phyloP scores from a whole-genome alignment of 2,888 invertebrate species.

The Parapristionchus giblindavisi region DNA sequence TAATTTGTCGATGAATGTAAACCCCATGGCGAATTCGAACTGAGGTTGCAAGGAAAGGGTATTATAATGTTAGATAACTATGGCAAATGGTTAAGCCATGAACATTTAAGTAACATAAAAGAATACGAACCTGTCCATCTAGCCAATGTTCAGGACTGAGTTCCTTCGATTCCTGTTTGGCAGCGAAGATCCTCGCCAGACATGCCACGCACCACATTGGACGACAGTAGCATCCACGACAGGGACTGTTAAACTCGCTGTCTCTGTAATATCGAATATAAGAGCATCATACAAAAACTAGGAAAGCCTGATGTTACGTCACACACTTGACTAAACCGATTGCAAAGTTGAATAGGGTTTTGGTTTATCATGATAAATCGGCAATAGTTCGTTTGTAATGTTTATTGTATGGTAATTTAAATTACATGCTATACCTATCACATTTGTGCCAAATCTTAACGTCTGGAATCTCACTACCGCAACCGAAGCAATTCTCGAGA shows the following conservation, averaged over 20 bases:
- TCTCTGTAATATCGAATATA: not conserved
- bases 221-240: conserved; percentile 71
- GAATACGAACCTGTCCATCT: conserved; percentile 55
- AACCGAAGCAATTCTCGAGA: conserved; percentile 46
- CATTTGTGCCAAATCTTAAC: conserved; percentile 70
- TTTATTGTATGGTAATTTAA: too few relatives aligned
- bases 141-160: conserved; percentile 71
- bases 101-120: not conserved
- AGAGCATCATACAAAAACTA: not conserved
- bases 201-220: conserved; percentile 72
- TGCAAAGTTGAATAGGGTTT: not conserved
- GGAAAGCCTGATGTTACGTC: not conserved
- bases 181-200: conserved; percentile 71
- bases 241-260: conserved; percentile 44
- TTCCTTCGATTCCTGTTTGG: conserved; percentile 71
- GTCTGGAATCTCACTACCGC: conserved; percentile 59
- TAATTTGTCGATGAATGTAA: too few relatives aligned
- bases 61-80: not conserved
- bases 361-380: too few relatives aligned
- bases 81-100: not conserved
- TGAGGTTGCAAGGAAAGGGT: too few relatives aligned
- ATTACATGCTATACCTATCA: not conserved
- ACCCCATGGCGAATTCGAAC: too few relatives aligned
- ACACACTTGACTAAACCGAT: not conserved
- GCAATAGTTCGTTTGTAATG: too few relatives aligned